These are phyloP conservation scores for Petrolisthes cinctipes DNA, from an alignment of 2,888 invertebrate genomes.

Conservation along the genomic window DNA sequence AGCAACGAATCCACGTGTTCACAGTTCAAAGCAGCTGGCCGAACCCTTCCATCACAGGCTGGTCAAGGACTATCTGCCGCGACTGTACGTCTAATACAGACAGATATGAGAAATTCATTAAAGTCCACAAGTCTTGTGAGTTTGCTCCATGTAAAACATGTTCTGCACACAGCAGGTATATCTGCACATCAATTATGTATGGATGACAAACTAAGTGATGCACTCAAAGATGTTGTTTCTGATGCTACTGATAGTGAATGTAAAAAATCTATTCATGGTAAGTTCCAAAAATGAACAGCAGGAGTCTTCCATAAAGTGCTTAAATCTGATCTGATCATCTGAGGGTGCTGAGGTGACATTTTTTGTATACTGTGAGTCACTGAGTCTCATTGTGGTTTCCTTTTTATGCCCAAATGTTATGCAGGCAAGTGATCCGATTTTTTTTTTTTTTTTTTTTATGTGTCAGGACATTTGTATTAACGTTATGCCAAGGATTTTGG, in stretches of 20 bases:
- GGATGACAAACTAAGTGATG: not conserved
- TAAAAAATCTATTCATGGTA: too few relatives aligned
- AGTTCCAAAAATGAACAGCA: not conserved
- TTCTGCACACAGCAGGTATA: slow-evolving; percentile 4
- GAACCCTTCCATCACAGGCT: too few relatives aligned
- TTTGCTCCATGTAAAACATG: not conserved
- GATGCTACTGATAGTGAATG: too few relatives aligned
- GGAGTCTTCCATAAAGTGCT: not conserved
- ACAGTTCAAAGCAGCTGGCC: too few relatives aligned
- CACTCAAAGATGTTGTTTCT: not conserved
- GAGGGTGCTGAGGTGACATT: slow-evolving; percentile 7
- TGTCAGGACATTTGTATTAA: not conserved
- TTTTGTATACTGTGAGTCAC: not conserved
- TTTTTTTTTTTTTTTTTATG: not conserved
- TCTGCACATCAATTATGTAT: not conserved
- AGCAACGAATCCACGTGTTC: too few relatives aligned
- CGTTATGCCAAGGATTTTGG: too few relatives aligned
- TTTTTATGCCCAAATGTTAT: not conserved
- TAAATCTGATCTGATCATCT: slow-evolving; percentile 7
- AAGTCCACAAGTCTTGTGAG: not conserved
- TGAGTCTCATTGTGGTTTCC: slow-evolving; percentile 3
- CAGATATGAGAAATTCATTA: too few relatives aligned
- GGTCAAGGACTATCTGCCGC: too few relatives aligned
- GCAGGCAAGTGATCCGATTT: slow-evolving; percentile 1
- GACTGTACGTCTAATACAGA: too few relatives aligned